Evolutionary conservation across 2,113 vertebrate genomes (phyloP).

Genomic region (Indicator maculatus): DNA sequence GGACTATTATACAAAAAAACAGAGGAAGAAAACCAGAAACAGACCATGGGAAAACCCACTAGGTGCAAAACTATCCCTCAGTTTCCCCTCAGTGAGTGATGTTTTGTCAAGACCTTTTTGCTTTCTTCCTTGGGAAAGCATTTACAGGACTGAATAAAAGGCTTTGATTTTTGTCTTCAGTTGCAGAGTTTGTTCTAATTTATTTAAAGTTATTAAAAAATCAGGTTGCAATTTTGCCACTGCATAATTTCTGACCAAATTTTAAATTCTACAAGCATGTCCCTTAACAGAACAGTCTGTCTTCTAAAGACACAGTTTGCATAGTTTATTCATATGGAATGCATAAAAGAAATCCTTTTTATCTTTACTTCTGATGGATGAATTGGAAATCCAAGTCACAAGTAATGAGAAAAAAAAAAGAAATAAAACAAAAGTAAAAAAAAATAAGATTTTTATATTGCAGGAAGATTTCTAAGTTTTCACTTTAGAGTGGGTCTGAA

Average conservation of each 20-base stretch:
- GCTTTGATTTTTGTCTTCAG: neutral
- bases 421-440: neutral
- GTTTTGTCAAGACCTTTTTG: neutral
- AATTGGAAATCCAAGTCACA: neutral
- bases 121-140: neutral
- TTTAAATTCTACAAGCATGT: neutral
- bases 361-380: neutral
- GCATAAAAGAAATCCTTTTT: neutral
- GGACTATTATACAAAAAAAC: neutral
- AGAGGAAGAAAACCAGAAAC: fast-evolving
- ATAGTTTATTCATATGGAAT: neutral
- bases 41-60: neutral
- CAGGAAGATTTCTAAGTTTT: neutral
- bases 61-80: neutral
- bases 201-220: neutral
- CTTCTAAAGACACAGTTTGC: neutral
- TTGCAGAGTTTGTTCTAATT: neutral
- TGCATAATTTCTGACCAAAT: neutral
- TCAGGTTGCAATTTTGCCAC: neutral
- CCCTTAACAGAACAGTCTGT: neutral
- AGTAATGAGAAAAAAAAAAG: neutral
- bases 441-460: neutral
- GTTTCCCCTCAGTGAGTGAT: neutral
- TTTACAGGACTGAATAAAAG: neutral
- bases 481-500: neutral